Percentiles rank a stretch among this genome's conserved stretches.
Conservation (phyloP, 2,113 vertebrate species). For the Erinaceus europaeus region DNA sequence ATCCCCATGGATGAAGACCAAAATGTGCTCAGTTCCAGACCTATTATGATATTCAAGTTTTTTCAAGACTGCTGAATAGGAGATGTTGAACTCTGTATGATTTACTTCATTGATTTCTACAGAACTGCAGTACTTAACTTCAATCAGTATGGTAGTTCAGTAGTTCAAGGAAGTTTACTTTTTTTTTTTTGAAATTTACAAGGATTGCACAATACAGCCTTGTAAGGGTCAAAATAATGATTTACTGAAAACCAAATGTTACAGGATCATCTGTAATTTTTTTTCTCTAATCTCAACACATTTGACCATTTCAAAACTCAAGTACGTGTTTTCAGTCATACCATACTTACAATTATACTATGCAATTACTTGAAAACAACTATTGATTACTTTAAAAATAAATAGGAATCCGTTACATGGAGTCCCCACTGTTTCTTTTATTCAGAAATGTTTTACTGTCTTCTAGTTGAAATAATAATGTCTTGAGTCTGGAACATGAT, state of each 20-base stretch:
- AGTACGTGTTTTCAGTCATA: constrained; percentile 69
- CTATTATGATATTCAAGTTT: constrained; percentile 80
- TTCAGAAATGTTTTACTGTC: constrained; percentile 75
- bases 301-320: constrained; percentile 57
- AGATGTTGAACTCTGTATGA: constrained; percentile 73
- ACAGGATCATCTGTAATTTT: constrained; percentile 62
- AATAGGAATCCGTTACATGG: constrained; percentile 79
- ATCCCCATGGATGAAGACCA: constrained; percentile 58
- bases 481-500: constrained; percentile 74
- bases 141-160: constrained; percentile 75
- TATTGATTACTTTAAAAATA: constrained; percentile 86
- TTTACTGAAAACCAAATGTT: constrained; percentile 58
- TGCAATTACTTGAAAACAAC: constrained; percentile 81
- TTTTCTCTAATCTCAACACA: constrained; percentile 66
- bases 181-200: constrained; percentile 74
- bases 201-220: constrained; percentile 58
- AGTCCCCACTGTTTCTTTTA: constrained; percentile 70
- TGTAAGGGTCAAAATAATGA: constrained; percentile 49
- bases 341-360: constrained; percentile 75
- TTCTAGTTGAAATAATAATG: constrained; percentile 76
- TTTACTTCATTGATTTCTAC: constrained; percentile 81
- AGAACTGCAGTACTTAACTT: constrained; percentile 79
- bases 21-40: constrained; percentile 65
- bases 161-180: constrained; percentile 68
- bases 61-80: constrained; percentile 74